These are phyloP conservation scores for Ptycholaimellus sp. DNA, from an alignment of 2,888 invertebrate genomes.

Conservation along the genomic window DNA sequence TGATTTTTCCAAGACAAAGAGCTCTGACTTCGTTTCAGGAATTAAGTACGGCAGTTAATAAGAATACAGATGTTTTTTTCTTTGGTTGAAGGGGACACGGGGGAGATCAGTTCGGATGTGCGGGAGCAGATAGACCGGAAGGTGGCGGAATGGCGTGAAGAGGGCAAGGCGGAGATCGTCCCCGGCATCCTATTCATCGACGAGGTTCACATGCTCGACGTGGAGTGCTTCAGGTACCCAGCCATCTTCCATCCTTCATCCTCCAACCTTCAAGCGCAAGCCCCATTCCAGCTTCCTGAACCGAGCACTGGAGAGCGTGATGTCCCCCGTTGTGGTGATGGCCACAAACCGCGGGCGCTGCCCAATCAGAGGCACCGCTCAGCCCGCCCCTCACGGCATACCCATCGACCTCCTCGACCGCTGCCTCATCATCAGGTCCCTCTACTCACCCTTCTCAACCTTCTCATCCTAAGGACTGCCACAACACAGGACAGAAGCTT, in stretches of 20 bases:
- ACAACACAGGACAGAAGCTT: too few species aligned
- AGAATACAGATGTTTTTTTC: too few species aligned
- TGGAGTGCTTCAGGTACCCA: constrained; percentile 52
- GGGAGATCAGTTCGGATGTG: constrained; percentile 89
- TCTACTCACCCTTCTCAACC: too few species aligned
- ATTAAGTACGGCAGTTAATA: too few species aligned
- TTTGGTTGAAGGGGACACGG: constrained; percentile 98
- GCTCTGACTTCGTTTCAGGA: too few species aligned
- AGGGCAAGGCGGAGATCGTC: constrained; percentile 93
- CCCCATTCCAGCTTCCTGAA: constrained; percentile 94
- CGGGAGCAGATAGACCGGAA: constrained; percentile 91
- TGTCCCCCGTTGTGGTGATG: constrained; percentile 92
- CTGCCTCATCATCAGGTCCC: constrained; percentile 38
- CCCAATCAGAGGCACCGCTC: constrained; percentile 72
- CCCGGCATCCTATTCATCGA: constrained; percentile 45
- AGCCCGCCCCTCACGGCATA: constrained; percentile 82
- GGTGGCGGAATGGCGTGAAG: constrained; percentile 93
- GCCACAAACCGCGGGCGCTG: constrained; percentile 68
- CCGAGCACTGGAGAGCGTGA: constrained; percentile 74
- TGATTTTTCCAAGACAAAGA: too few species aligned
- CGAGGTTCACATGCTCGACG: constrained; percentile 44
- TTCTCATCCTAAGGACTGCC: too few species aligned
- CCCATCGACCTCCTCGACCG: constrained; percentile 75
- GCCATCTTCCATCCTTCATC: too few species aligned
- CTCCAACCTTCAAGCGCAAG: too few species aligned